Evolutionary conservation across 1,140 invertebrate genomes (phyloP).

Genomic region (Acromyrmex heyeri): DNA sequence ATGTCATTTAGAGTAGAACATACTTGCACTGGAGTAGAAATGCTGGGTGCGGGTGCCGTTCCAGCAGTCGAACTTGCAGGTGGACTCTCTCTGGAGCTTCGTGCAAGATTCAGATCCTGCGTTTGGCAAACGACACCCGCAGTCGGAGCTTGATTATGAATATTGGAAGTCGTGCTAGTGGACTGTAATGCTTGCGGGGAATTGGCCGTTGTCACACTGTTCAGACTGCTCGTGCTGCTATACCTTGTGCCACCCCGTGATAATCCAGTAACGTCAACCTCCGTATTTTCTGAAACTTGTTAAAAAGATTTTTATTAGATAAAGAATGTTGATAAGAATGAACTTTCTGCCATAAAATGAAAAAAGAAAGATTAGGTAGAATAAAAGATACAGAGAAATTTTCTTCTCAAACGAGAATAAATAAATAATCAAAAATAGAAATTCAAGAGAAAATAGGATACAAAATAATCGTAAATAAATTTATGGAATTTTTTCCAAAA

Average conservation of each 20-base stretch:
- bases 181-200: slow-evolving; percentile 69
- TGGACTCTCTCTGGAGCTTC: slow-evolving; percentile 84
- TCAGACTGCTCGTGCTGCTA: slow-evolving; percentile 85
- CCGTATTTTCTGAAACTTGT: slow-evolving; percentile 81
- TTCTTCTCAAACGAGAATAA: neutral
- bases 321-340: neutral
- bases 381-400: neutral
- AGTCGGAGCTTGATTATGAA: slow-evolving; percentile 83
- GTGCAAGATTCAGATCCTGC: slow-evolving; percentile 84
- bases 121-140: slow-evolving; percentile 84
- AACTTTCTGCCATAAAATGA: neutral
- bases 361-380: neutral
- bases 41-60: slow-evolving; percentile 81
- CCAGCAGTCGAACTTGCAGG: slow-evolving; percentile 82
- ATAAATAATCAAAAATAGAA: neutral
- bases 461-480: neutral
- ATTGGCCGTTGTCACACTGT: slow-evolving; percentile 83
- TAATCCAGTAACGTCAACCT: slow-evolving; percentile 82
- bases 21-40: slow-evolving; percentile 84
- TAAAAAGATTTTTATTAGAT: neutral
- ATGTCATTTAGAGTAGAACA: neutral
- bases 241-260: slow-evolving; percentile 84
- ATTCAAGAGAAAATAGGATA: neutral
- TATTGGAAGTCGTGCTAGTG: slow-evolving; percentile 76
- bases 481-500: neutral